Base-by-base conservation (phyloP, 2,888 invertebrate species). In the Oligia latruncula region DNA sequence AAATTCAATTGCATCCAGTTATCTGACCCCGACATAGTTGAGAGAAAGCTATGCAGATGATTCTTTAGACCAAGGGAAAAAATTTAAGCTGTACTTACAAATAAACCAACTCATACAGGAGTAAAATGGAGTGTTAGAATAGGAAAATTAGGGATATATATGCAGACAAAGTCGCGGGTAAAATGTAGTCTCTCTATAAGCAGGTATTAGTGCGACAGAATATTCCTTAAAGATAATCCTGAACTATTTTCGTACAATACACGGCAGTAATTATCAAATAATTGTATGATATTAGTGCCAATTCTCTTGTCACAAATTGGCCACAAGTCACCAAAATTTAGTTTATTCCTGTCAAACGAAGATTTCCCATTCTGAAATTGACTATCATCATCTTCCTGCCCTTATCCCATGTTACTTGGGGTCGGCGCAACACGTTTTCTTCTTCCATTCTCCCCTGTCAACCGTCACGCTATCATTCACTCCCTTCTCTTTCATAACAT, bases 171-270 rank as follows among this genome's bases (percentile, higher is more conserved):
- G 17, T 29, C n/a, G n/a, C 46, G n/a, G 46, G 17, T 43, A 46
- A 46, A 9, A 46, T 3, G 17, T 11, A 46, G 74, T 49, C 4
- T 35, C 6, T 43, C 4, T 35, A 13, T 23, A 11, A 35, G 29
- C 52, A 58, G 15, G 8, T 20, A 35, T 60, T 20, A 49, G 17
- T 23, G n/a, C 23, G 4, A 29, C 0, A 46, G 23, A 2, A 72
- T 71, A n/a, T 9, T 49, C 20, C 15, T n/a, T 20, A 1, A 17
- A 17, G 17, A 29, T 43, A 40, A 76, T 20, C n/a, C 35, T 20
- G 20, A 74, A 55, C 29, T 23, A 62, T 74, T 74, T 72, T 62
- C 49, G 43, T 64, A 49, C 11, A 20, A 60, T 62, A 49, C 15
- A 20, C 35, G 35, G 15, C 5, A 15, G 15, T 9, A 52, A 74